Conservation (phyloP, 1,140 invertebrate genomes). For the Phocides pigmalion region DNA sequence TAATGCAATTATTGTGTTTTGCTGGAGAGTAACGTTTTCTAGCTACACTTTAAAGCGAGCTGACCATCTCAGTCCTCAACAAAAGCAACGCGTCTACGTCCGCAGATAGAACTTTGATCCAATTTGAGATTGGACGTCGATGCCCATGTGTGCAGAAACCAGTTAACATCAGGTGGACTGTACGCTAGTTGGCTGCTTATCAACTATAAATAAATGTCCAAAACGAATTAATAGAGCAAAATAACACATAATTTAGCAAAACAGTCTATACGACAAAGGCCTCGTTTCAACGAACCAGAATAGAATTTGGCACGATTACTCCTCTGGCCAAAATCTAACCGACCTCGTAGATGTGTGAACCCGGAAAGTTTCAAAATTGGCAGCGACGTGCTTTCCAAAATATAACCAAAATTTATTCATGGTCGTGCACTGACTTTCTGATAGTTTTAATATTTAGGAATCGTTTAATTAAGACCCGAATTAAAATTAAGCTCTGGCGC, state of each 20-base stretch:
- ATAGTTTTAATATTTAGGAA: background rate
- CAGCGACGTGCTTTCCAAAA: conserved; percentile 19
- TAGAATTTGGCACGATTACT: conserved; percentile 30
- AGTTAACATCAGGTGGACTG: no score
- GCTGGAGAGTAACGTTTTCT: no score
- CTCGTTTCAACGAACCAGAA: conserved; percentile 17
- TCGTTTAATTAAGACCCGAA: background rate
- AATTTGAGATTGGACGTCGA: no score
- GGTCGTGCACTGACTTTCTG: conserved; percentile 22
- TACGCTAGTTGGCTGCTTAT: no score
- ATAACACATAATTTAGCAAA: conserved; percentile 19
- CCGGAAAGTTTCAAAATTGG: conserved; percentile 27
- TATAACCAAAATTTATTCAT: conserved; percentile 21
- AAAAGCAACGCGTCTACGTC: no score
- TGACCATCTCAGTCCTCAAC: no score
- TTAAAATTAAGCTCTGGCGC: background rate
- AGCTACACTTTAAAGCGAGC: no score
- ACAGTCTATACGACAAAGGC: conserved; percentile 12
- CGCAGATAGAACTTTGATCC: no score
- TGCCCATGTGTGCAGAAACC: no score
- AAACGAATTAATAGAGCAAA: background rate
- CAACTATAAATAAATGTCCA: background rate
- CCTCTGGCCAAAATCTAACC: conserved; percentile 22
- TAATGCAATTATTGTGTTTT: no score
- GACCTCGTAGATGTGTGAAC: conserved; percentile 7